Conservation (phyloP, 1,140 invertebrate genomes). For the Ceratina australensis region DNA sequence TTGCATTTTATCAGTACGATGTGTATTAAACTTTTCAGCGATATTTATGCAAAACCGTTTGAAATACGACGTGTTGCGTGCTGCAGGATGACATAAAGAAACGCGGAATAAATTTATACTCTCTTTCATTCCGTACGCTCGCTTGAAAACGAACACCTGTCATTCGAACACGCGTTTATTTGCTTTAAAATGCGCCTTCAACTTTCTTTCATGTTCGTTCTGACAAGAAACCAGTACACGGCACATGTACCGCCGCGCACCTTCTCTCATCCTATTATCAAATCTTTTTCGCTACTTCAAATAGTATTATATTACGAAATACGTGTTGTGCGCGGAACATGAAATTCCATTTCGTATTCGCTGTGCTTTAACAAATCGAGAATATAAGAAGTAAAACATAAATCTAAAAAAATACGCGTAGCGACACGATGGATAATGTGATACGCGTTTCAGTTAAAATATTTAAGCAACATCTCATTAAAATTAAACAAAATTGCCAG, state of each 20-base stretch:
- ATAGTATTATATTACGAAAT: too few relatives aligned
- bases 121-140: constrained; percentile 9
- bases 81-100: constrained; percentile 8
- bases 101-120: constrained; percentile 8
- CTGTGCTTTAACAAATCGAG: too few relatives aligned
- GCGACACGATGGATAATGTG: too few relatives aligned
- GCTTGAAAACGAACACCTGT: constrained; percentile 30
- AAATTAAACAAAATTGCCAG: too few relatives aligned
- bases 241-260: neutral
- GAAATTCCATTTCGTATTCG: too few relatives aligned
- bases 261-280: neutral
- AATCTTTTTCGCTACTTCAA: too few relatives aligned
- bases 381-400: too few relatives aligned
- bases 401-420: too few relatives aligned
- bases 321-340: too few relatives aligned
- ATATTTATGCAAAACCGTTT: neutral
- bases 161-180: constrained; percentile 22
- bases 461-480: too few relatives aligned
- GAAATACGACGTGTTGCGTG: constrained; percentile 10
- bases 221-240: neutral
- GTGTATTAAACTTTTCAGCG: neutral
- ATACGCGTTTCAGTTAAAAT: too few relatives aligned
- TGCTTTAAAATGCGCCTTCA: constrained; percentile 27
- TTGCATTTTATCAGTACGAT: neutral
- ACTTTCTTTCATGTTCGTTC: constrained; percentile 22